These are phyloP conservation scores for Smutsia temminckii DNA, from an alignment of 2,797 vertebrate species.

Conservation along the genomic window DNA sequence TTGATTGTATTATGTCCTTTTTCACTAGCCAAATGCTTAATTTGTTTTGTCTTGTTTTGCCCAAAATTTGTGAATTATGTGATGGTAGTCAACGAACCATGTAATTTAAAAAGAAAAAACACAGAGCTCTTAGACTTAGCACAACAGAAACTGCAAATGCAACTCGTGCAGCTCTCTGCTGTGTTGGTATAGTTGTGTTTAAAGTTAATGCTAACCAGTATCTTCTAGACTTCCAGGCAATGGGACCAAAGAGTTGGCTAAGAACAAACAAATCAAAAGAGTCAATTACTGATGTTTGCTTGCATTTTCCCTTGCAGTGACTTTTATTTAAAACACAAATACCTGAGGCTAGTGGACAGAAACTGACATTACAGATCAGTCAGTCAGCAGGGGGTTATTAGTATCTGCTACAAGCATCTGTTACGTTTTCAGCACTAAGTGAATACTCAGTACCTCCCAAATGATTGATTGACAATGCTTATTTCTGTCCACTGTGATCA, in stretches of 20 bases:
- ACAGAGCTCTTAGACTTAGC: background rate
- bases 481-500: background rate
- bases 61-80: background rate
- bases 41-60: background rate
- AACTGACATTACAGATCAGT: background rate
- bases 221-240: background rate
- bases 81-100: background rate
- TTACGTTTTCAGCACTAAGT: background rate
- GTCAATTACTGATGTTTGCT: background rate
- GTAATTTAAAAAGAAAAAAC: background rate
- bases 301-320: background rate
- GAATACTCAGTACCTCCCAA: background rate
- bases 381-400: background rate
- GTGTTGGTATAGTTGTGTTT: background rate
- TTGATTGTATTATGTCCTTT: background rate
- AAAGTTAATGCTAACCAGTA: background rate
- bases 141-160: background rate
- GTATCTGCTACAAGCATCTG: background rate
- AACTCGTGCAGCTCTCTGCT: background rate
- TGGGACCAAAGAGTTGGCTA: background rate
- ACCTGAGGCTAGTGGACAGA: background rate
- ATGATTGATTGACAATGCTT: background rate
- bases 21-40: background rate
- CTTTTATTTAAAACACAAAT: background rate
- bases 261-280: background rate